Conservation (phyloP, 2,113 vertebrate genomes). For the Thunnus thynnus region DNA sequence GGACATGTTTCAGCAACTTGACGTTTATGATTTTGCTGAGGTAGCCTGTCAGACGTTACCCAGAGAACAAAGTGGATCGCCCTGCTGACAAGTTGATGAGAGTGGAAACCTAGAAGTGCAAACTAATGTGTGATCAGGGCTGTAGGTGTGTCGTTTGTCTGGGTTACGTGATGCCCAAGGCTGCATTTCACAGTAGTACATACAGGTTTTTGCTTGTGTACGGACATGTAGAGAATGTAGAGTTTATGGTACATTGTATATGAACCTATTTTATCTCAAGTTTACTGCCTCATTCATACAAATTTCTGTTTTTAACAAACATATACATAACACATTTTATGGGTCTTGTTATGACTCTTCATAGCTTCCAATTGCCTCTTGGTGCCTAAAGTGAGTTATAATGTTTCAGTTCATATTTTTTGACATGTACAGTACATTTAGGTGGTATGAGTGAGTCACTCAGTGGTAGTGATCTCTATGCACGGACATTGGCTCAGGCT, state of each 20-base stretch:
- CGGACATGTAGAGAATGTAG: neutral
- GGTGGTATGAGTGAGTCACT: constrained; percentile 9
- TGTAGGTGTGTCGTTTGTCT: constrained; percentile 15
- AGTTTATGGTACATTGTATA: too few relatives aligned
- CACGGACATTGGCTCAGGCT: constrained; percentile 18
- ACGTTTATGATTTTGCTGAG: constrained; percentile 27
- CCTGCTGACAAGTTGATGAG: constrained; percentile 40
- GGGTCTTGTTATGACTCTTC: too few relatives aligned
- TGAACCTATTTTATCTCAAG: too few relatives aligned
- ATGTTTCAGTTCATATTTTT: neutral
- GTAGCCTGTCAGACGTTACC: constrained; percentile 12
- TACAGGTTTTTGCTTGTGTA: neutral
- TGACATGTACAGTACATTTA: neutral
- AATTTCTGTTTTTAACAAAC: too few relatives aligned
- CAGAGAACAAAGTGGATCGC: constrained; percentile 12
- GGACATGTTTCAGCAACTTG: constrained; percentile 12
- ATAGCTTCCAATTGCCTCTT: too few relatives aligned
- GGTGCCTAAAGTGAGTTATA: too few relatives aligned
- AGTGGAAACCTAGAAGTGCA: constrained; percentile 6
- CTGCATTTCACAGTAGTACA: neutral
- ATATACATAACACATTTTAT: too few relatives aligned
- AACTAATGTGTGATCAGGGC: constrained; percentile 21
- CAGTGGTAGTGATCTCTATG: neutral
- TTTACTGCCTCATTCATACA: too few relatives aligned
- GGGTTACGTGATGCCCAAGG: constrained; percentile 11